These are phyloP conservation scores for Agrochola lota DNA, from an alignment of 2,888 invertebrate species.

Conservation along the genomic window DNA sequence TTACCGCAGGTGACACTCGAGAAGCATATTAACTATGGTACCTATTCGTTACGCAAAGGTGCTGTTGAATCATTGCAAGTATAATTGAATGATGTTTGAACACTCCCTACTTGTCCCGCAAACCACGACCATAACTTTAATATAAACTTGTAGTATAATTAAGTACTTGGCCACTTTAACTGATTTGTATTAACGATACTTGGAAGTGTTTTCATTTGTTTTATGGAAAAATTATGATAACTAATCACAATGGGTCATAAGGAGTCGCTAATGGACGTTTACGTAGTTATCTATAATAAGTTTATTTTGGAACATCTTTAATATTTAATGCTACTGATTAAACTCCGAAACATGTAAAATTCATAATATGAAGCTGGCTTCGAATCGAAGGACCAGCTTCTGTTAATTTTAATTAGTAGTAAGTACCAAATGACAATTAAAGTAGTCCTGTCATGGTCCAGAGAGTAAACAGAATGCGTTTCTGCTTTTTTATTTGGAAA, in stretches of 20 bases:
- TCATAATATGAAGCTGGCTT: slow-evolving; percentile 5
- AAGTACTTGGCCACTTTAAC: slow-evolving; percentile 13
- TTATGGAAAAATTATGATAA: slow-evolving; percentile 6
- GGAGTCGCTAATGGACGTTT: slow-evolving; percentile 19
- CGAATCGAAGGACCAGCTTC: neutral
- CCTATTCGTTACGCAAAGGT: slow-evolving; percentile 73
- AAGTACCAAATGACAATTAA: slow-evolving; percentile 39
- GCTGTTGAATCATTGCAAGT: slow-evolving; percentile 71
- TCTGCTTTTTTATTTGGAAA: slow-evolving; percentile 33
- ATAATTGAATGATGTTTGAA: slow-evolving; percentile 66
- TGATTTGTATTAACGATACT: slow-evolving; percentile 25
- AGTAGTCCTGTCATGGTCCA: slow-evolving; percentile 42
- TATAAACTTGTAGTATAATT: slow-evolving; percentile 32
- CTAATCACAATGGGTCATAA: slow-evolving; percentile 18
- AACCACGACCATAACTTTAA: slow-evolving; percentile 37
- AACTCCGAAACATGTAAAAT: slow-evolving; percentile 3
- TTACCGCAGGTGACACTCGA: slow-evolving; percentile 72
- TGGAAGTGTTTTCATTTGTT: slow-evolving; percentile 1
- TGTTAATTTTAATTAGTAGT: slow-evolving; percentile 20
- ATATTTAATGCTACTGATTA: neutral
- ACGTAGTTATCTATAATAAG: neutral
- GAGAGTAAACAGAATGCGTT: slow-evolving; percentile 34
- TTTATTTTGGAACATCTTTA: neutral
- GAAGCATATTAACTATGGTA: slow-evolving; percentile 75
- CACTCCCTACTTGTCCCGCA: slow-evolving; percentile 50